Conservation (phyloP, 2,888 invertebrate species). For the Zaprionus lineosus region DNA sequence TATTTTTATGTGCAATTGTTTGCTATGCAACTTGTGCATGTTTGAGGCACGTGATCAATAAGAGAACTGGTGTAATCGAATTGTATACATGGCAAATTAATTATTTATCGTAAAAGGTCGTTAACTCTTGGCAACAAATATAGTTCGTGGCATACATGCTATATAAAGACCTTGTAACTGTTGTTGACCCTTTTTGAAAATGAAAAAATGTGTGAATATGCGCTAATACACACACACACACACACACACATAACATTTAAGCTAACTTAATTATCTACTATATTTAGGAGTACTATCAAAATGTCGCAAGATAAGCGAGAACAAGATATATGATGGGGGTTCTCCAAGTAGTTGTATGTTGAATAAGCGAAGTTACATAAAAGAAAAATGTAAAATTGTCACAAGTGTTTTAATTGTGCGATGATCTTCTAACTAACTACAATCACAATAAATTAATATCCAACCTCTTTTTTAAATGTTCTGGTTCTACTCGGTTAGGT, state of each 20-base stretch:
- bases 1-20: too few relatives aligned
- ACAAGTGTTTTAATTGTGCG: slow-evolving; percentile 16
- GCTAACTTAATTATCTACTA: slow-evolving; percentile 10
- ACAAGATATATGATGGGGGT: slow-evolving; percentile 39
- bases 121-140: slow-evolving; percentile 35
- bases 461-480: slow-evolving; percentile 8
- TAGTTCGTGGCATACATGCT: slow-evolving; percentile 23
- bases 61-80: slow-evolving; percentile 28
- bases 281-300: slow-evolving; percentile 34
- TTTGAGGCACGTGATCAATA: slow-evolving; percentile 47
- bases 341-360: slow-evolving; percentile 21
- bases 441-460: slow-evolving; percentile 6
- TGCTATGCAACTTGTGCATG: too few relatives aligned
- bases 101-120: slow-evolving; percentile 44
- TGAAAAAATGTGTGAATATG: too few relatives aligned
- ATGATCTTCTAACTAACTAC: slow-evolving; percentile 4
- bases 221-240: too few relatives aligned
- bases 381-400: slow-evolving; percentile 15
- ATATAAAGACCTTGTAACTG: slow-evolving; percentile 8
- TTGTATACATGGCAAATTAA: slow-evolving; percentile 9
- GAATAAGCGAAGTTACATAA: slow-evolving; percentile 51
- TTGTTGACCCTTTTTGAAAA: slow-evolving; percentile 8
- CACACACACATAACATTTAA: background rate
- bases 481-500: slow-evolving; percentile 63
- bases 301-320: slow-evolving; percentile 45